These are phyloP conservation scores for Papilio aristodemus DNA, from an alignment of 1,140 invertebrate genomes.

Conservation along the genomic window DNA sequence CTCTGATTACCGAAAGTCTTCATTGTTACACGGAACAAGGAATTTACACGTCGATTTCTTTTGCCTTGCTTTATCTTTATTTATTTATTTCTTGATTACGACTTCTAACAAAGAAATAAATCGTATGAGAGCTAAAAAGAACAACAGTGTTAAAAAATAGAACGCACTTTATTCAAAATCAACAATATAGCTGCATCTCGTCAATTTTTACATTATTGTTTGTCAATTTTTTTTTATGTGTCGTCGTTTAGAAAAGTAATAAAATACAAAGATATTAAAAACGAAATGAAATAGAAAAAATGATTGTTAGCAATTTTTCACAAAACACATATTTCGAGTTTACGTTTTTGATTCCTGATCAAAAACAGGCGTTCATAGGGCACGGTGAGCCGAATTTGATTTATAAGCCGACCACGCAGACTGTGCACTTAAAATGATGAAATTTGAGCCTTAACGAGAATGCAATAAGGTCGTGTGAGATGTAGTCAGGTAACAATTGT, in stretches of 20 bases:
- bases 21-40: too few relatives aligned
- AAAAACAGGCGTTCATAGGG: conserved; percentile 66
- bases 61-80: too few relatives aligned
- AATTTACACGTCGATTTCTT: too few relatives aligned
- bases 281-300: neutral
- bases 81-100: too few relatives aligned
- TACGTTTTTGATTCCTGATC: conserved; percentile 59
- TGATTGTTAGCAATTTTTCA: conserved; percentile 38
- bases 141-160: too few relatives aligned
- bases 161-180: too few relatives aligned
- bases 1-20: too few relatives aligned
- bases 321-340: conserved; percentile 52
- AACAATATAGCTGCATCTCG: too few relatives aligned
- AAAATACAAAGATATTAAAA: neutral
- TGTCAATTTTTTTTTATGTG: too few relatives aligned
- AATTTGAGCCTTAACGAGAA: conserved; percentile 37
- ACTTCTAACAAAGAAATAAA: too few relatives aligned
- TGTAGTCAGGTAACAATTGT: neutral
- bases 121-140: too few relatives aligned
- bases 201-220: too few relatives aligned
- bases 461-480: neutral
- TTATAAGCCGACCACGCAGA: conserved; percentile 51
- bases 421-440: neutral
- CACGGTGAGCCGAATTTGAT: conserved; percentile 62
- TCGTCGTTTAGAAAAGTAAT: neutral